Conservation (phyloP, 2,113 vertebrate species). For the Stigmatopora argus region DNA sequence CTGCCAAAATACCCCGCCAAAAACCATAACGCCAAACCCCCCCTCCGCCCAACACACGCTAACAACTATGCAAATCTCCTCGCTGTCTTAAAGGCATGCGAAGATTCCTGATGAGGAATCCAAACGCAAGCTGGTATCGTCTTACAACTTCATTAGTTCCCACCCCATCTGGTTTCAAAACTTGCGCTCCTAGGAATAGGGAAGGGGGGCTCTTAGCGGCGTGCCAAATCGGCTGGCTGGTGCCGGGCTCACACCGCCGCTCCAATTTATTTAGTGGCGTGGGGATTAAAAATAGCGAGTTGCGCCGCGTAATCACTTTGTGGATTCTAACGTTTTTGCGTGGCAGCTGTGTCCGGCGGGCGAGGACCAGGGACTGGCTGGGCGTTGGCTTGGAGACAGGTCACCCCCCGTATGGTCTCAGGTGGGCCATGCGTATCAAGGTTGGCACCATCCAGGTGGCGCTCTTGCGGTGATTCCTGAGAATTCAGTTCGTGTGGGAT, state of each 20-base stretch:
- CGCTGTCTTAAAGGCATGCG: slow-evolving; percentile 16
- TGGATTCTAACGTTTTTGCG: slow-evolving; percentile 62
- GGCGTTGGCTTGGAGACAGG: background rate
- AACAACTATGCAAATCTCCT: slow-evolving; percentile 16
- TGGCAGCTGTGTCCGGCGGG: slow-evolving; percentile 67
- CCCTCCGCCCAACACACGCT: background rate
- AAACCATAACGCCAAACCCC: background rate
- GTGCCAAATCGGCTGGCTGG: slow-evolving; percentile 64
- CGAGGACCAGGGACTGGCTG: background rate
- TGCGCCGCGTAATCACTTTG: slow-evolving; percentile 70
- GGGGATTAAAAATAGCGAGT: slow-evolving; percentile 69
- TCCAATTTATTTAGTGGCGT: slow-evolving; percentile 49
- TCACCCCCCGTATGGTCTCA: too few species aligned
- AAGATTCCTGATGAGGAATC: slow-evolving; percentile 17
- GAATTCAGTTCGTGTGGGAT: slow-evolving; percentile 66
- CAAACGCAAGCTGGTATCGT: slow-evolving; percentile 31
- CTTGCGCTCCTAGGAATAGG: slow-evolving; percentile 27
- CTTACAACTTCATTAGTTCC: slow-evolving; percentile 42
- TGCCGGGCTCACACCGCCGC: slow-evolving; percentile 33
- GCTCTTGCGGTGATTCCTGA: slow-evolving; percentile 58
- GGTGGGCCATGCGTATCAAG: slow-evolving; percentile 68
- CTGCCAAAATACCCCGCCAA: background rate
- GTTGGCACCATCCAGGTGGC: slow-evolving; percentile 63
- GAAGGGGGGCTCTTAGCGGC: slow-evolving; percentile 22
- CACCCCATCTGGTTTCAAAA: slow-evolving; percentile 60